Conservation (phyloP, 2,113 vertebrate species). For the Megatriorchis doriae region DNA sequence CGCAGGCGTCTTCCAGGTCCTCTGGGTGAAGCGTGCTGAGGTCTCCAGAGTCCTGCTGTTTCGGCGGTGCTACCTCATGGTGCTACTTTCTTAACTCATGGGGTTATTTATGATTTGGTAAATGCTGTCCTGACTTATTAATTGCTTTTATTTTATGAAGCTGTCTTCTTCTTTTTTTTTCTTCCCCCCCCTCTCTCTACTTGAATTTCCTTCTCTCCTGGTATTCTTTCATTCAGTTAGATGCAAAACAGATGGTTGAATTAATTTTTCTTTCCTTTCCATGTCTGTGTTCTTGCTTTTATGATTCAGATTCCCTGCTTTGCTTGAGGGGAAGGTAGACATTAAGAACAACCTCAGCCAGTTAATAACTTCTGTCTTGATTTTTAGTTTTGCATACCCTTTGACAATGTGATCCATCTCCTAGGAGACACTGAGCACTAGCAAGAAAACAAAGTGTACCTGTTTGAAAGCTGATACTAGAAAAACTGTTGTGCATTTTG, state of each 20-base stretch:
- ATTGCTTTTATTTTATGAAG: neutral
- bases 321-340: neutral
- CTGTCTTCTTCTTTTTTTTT: no score
- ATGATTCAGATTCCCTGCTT: neutral
- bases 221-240: neutral
- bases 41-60: neutral
- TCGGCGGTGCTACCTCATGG: accelerated
- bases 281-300: neutral
- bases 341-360: neutral
- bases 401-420: neutral
- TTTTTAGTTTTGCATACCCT: neutral
- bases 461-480: neutral
- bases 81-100: neutral
- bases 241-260: neutral
- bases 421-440: conserved; percentile 5
- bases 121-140: neutral
- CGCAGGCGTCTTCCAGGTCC: neutral
- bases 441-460: neutral
- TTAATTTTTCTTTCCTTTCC: neutral
- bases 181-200: no score
- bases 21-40: neutral
- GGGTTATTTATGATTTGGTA: neutral
- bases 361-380: neutral
- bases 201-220: neutral
- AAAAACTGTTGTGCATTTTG: neutral